phyloP scores from a whole-genome alignment of 2,113 vertebrate genomes.

The Thalassoma bifasciatum region DNA sequence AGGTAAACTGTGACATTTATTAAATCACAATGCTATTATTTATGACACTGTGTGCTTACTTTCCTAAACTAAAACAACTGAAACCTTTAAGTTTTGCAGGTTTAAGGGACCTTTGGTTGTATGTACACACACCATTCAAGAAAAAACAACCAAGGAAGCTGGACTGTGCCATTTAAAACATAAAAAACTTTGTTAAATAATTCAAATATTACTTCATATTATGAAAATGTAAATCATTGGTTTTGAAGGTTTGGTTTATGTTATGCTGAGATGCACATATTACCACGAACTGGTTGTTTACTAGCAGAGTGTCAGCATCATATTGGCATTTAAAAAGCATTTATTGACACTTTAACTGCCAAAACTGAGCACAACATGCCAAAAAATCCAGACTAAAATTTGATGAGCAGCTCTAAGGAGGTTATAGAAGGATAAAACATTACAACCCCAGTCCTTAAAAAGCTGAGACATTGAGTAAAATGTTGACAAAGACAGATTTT shows the following conservation, averaged over 20 bases:
- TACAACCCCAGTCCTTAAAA: too few species aligned
- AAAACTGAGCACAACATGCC: not conserved
- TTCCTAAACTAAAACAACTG: conserved; percentile 18
- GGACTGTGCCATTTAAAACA: conserved; percentile 29
- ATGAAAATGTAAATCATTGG: conserved; percentile 16
- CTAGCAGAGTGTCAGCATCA: not conserved
- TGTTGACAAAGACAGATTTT: too few species aligned
- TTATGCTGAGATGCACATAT: not conserved
- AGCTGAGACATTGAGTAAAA: too few species aligned
- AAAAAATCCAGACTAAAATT: too few species aligned
- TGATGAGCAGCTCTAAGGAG: too few species aligned
- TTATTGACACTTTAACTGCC: not conserved
- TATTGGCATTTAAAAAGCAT: not conserved
- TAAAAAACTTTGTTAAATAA: not conserved
- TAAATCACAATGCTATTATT: conserved; percentile 7
- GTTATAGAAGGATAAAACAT: too few species aligned
- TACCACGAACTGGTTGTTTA: not conserved
- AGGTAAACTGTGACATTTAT: not conserved
- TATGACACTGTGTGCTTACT: conserved; percentile 17
- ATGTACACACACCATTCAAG: conserved; percentile 6
- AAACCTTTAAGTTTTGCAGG: conserved; percentile 11
- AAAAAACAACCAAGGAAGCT: conserved; percentile 6
- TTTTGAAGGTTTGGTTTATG: not conserved
- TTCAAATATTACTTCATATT: conserved; percentile 7
- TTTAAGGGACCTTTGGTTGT: not conserved